Evolutionary conservation across 1,140 invertebrate genomes (phyloP).

Genomic region (Mya arenaria): DNA sequence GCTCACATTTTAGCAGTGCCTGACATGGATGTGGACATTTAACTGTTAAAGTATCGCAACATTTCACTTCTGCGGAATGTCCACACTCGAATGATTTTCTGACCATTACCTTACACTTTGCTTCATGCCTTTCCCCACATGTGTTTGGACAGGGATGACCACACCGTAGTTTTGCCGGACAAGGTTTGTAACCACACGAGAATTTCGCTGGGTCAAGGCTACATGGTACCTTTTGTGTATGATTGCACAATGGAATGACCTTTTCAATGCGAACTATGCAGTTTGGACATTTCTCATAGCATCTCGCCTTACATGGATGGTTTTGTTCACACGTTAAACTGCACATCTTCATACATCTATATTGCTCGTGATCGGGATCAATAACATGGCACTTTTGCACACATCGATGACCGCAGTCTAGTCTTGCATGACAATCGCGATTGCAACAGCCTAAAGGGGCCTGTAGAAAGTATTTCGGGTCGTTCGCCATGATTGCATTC

Average conservation of each 20-base stretch:
- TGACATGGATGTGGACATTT: conserved; percentile 55
- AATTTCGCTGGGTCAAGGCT: conserved; percentile 47
- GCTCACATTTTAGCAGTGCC: conserved; percentile 63
- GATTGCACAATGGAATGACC: conserved; percentile 56
- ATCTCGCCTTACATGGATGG: conserved; percentile 68
- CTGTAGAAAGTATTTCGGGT: conserved; percentile 75
- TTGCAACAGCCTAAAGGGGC: conserved; percentile 79
- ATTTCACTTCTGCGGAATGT: conserved; percentile 85
- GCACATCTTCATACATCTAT: conserved; percentile 72
- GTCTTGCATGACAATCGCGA: conserved; percentile 67
- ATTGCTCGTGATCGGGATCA: conserved; percentile 68
- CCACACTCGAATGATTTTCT: conserved; percentile 73
- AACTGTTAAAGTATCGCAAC: conserved; percentile 83
- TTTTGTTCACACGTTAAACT: conserved; percentile 53
- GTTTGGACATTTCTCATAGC: conserved; percentile 66
- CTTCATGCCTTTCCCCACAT: conserved; percentile 83
- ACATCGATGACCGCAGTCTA: conserved; percentile 76
- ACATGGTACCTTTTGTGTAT: conserved; percentile 61
- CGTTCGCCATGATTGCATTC: conserved; percentile 51
- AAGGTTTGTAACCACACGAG: conserved; percentile 53
- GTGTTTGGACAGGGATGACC: neutral
- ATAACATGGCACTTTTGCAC: conserved; percentile 64
- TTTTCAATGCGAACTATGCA: conserved; percentile 64
- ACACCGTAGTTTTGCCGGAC: conserved; percentile 78
- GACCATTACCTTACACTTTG: conserved; percentile 52